These are phyloP conservation scores for Spheniscus mendiculus DNA, from an alignment of 2,113 vertebrate genomes.

Conservation along the genomic window DNA sequence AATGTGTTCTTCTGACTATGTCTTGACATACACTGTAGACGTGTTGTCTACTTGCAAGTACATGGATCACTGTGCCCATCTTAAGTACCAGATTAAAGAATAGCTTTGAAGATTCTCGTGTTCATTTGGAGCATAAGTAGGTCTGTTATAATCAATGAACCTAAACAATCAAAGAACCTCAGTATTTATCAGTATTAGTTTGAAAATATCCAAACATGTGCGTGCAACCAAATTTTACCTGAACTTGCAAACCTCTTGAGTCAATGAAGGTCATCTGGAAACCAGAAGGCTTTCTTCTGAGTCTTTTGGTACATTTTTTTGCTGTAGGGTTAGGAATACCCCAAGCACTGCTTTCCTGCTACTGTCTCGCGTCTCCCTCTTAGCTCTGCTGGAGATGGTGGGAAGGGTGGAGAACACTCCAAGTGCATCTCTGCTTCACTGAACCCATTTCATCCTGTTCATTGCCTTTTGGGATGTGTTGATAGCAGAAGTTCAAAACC, in stretches of 20 bases:
- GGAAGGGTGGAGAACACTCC: not conserved
- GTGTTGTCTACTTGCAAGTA: not conserved
- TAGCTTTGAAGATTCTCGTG: not conserved
- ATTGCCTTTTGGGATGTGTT: not conserved
- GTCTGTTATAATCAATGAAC: not conserved
- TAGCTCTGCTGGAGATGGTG: not conserved
- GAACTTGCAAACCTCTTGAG: not conserved
- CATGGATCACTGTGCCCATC: not conserved
- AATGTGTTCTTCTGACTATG: rapidly evolving
- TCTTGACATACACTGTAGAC: rapidly evolving
- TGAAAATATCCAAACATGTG: not conserved
- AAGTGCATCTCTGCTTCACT: not conserved
- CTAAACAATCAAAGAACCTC: not conserved
- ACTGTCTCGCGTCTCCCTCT: rapidly evolving
- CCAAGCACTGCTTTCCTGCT: not conserved
- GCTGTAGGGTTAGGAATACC: not conserved
- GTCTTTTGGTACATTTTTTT: not conserved
- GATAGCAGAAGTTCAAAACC: not conserved
- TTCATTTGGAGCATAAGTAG: not conserved
- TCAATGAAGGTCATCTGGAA: not conserved
- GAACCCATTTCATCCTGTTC: not conserved
- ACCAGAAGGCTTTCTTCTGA: not conserved
- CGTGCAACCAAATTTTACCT: not conserved
- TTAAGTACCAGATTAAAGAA: not conserved
- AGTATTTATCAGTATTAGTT: not conserved